Conservation (phyloP, 2,888 invertebrate genomes). For the Rhagophthalmus giganteus region DNA sequence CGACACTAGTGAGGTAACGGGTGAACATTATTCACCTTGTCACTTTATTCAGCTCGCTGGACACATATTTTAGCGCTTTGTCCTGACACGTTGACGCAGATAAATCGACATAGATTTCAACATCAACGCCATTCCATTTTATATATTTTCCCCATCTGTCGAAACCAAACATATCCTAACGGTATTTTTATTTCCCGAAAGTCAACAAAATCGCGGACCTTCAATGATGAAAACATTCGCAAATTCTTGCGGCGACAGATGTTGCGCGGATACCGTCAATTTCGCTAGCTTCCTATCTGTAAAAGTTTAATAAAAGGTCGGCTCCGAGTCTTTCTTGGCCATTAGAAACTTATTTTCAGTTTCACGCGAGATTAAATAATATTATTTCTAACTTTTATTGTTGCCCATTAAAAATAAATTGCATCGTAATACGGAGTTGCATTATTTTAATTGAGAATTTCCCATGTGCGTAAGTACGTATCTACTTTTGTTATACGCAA, state of each 20-base stretch:
- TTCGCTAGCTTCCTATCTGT: not conserved
- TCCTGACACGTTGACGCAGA: conserved; percentile 31
- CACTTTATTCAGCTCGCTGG: conserved; percentile 32
- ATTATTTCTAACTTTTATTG: no score
- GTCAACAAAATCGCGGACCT: conserved; percentile 23
- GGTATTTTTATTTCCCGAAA: conserved; percentile 26
- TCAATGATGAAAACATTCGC: conserved; percentile 22
- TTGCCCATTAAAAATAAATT: no score
- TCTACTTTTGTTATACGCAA: no score
- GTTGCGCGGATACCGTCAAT: conserved; percentile 1
- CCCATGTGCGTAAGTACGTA: no score
- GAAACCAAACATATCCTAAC: conserved; percentile 28
- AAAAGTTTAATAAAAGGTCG: not conserved
- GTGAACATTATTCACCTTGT: conserved; percentile 32
- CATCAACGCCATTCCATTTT: conserved; percentile 31
- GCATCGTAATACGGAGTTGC: no score
- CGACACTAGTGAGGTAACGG: conserved; percentile 29
- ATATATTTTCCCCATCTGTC: conserved; percentile 30
- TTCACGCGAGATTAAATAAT: no score
- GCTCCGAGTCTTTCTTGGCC: no score
- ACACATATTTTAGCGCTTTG: conserved; percentile 32
- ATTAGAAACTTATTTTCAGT: no score
- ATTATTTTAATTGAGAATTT: no score
- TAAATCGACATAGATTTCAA: conserved; percentile 32
- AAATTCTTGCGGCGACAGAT: conserved; percentile 21